Evolutionary conservation across 2,113 vertebrate genomes (phyloP), one percentile per base, ranked within the genome.

Genomic region (Cariama cristata): DNA sequence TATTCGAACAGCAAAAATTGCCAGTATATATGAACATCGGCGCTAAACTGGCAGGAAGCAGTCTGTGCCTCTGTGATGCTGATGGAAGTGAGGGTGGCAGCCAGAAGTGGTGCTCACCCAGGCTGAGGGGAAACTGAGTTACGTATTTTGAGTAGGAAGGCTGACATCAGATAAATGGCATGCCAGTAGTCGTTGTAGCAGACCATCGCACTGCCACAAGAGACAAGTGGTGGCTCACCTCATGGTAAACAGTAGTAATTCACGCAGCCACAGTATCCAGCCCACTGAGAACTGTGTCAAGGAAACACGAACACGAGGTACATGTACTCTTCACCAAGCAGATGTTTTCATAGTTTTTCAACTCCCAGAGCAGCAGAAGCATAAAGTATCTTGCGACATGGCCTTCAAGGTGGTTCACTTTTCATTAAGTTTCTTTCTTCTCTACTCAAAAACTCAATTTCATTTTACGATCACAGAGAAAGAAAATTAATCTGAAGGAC

Each of bases 21-120:
- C 7, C 17, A 26, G 16, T 13, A 50, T 14, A 6, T 60, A 40
- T 13, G 12, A 44, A n/a, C 0, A 0, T 24, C 45, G 55, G 17
- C 32, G 8, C 52, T 52, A 32, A 60, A 80, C 35, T 26, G 32
- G 18, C 33, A 52, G 33, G 24, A 71, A 58, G 49, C 79, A 52
- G 19, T 33, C 33, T 53, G 15, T 15, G 27, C 11, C 55, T 73
- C 72, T 24, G 23, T 19, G 32, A 21, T 42, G 30, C 35, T n/a
- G 30, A 35, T 21, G 33, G 22, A 21, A 15, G 21, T 1, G 1
- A 71, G 24, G 15, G 47, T 42, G 28, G 42, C 42, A 66, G 52
- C 12, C 40, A 83, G 40, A 69, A 6, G 14, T 49, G 33, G 8
- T 30, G n/a, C 40, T 59, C 42, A 67, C 18, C 11, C 33, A 50